phyloP scores from a whole-genome alignment of 2,797 vertebrate species.

The Emys orbicularis region DNA sequence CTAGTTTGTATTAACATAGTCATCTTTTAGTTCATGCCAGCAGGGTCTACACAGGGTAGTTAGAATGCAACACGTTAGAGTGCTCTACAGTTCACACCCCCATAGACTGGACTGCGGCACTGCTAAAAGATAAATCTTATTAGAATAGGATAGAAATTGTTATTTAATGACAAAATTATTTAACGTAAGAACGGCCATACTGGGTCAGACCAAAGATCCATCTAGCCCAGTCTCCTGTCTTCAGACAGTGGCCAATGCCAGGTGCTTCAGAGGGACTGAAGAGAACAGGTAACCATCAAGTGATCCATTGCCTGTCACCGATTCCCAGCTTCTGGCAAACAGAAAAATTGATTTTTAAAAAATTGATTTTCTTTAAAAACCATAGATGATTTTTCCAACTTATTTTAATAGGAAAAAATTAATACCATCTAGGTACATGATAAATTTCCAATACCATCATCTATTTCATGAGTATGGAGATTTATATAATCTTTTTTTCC shows the following conservation, averaged over 20 bases:
- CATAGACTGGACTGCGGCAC: neutral
- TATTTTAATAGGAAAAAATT: neutral
- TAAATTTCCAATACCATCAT: neutral
- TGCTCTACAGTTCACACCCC: neutral
- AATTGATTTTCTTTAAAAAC: neutral
- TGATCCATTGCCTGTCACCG: too few relatives aligned
- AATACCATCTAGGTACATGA: neutral
- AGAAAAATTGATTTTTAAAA: too few relatives aligned
- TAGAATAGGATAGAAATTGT: neutral
- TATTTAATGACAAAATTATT: neutral
- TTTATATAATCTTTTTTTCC: neutral
- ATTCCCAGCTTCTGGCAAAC: too few relatives aligned
- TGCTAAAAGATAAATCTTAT: neutral
- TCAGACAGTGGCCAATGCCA: too few relatives aligned
- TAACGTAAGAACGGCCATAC: neutral
- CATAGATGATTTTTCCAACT: conserved; percentile 4
- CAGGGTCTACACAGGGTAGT: neutral
- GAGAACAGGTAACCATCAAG: too few relatives aligned
- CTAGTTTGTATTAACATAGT: neutral
- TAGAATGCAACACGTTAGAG: neutral
- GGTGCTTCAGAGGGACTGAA: too few relatives aligned
- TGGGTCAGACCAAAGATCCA: too few relatives aligned
- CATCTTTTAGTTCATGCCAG: neutral
- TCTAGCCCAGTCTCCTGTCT: too few relatives aligned
- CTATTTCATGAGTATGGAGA: neutral